Evolutionary conservation across 2,113 vertebrate species (phyloP), one percentile per base, ranked within the genome.

Genomic region (Bubo scandiacus): DNA sequence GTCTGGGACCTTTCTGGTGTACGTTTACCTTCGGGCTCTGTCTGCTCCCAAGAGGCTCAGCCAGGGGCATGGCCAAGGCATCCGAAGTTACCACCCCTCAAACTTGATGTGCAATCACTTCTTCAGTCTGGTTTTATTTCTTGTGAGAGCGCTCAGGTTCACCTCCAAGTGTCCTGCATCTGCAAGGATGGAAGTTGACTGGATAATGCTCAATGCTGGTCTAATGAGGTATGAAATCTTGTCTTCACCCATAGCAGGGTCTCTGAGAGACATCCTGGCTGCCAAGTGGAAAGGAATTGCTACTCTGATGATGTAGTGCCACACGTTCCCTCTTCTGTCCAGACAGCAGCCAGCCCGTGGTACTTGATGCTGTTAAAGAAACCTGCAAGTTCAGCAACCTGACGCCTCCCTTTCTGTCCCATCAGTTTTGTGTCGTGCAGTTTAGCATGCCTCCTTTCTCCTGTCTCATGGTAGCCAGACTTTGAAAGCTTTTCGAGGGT

Each of bases 1-100:
- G 52, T 23, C 61, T 91, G 73, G 29, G 38, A 65, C 29, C 23
- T 54, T 40, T 29, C 27, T 59, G 68, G 30, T 36, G 14, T 54
- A 20, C 4, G 0, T 26, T 67, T 36, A 47, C 40, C 27, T 13
- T 54, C 0, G 1, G 36, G 34, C 45, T 47, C 45, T 20, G 23
- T 18, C n/a, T 49, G 19, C 15, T 62, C 9, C 42, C 47, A 42
- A 32, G 32, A 55, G 22, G 32, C 49, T 29, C 47, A 81, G 61
- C 68, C 40, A 70, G 26, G 21, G 57, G 5, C 47, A 27, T 40
- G 19, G 45, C 75, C 32, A 61, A 11, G 18, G 26, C 63, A 36
- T 21, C 47, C 10, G 25, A 11, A 32, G 25, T 17, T 78, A 20
- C 26, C 78, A n/a, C 62, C 61, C 12, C 54, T 81, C 70, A 62